Conservation (phyloP, 2,113 vertebrate species). For the Solenodon paradoxus region DNA sequence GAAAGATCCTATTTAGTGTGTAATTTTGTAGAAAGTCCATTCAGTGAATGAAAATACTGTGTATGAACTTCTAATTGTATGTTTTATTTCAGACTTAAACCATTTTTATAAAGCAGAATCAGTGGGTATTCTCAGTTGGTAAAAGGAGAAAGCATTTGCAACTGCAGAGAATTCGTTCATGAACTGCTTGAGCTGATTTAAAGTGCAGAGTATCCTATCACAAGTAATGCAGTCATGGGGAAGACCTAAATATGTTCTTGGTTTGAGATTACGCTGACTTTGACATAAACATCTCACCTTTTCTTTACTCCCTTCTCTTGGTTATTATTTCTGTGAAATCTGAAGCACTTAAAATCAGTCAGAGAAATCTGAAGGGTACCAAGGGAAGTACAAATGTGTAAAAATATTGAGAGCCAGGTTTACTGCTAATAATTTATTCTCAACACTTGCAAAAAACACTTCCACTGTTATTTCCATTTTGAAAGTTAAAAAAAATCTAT, state of each 20-base stretch:
- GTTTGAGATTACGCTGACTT: conserved; percentile 36
- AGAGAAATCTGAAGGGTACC: background rate
- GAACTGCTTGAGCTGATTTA: background rate
- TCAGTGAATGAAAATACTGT: conserved; percentile 24
- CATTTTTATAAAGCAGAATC: conserved; percentile 50
- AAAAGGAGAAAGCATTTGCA: background rate
- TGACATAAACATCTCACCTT: conserved; percentile 1
- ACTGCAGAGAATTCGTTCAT: background rate
- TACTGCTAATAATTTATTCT: conserved; percentile 51
- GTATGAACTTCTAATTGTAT: conserved; percentile 48
- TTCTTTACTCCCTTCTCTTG: background rate
- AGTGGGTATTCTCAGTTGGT: conserved; percentile 40
- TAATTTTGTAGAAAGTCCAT: conserved; percentile 23
- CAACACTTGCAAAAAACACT: background rate
- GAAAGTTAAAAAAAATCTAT: conserved; percentile 29
- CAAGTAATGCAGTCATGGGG: background rate
- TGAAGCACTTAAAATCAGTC: conserved; percentile 49
- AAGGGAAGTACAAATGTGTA: conserved; percentile 2
- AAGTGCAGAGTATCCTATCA: conserved; percentile 14
- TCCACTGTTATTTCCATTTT: conserved; percentile 31
- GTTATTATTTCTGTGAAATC: conserved; percentile 32
- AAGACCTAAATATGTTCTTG: background rate
- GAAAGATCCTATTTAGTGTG: conserved; percentile 13
- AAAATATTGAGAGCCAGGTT: conserved; percentile 28
- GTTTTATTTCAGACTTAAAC: conserved; percentile 45